These are phyloP conservation scores for Bombus picipes DNA, from an alignment of 1,140 invertebrate genomes.

Conservation along the genomic window DNA sequence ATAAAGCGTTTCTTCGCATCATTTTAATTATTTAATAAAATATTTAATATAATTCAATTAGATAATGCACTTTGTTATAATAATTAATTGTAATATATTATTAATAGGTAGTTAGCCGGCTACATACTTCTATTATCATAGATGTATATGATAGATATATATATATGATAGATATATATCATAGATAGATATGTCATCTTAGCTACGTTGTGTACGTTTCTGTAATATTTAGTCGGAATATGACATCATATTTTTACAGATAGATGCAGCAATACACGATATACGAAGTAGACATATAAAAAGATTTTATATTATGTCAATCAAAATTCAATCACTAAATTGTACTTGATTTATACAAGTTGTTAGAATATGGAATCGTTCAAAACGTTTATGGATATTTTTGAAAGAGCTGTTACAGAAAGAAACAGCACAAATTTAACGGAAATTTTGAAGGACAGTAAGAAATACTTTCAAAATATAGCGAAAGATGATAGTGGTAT, in stretches of 20 bases:
- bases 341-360: background rate
- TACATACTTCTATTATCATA: background rate
- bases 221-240: background rate
- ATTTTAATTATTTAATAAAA: background rate
- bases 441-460: constrained; percentile 54
- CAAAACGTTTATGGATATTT: constrained; percentile 61
- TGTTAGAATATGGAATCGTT: constrained; percentile 67
- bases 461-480: constrained; percentile 62
- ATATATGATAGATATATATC: too few relatives aligned
- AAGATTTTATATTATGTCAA: background rate
- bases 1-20: too few relatives aligned
- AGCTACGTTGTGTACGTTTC: background rate
- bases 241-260: background rate
- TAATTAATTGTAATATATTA: background rate
- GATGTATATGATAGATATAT: too few relatives aligned
- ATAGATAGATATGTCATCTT: too few relatives aligned
- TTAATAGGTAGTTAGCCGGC: background rate
- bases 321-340: background rate
- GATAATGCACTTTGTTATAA: background rate
- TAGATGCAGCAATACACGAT: background rate
- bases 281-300: background rate
- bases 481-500: constrained; percentile 65
- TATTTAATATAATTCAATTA: background rate
- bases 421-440: constrained; percentile 44
- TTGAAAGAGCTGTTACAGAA: constrained; percentile 35